Evolutionary conservation across 2,797 vertebrate genomes (phyloP), one percentile per base, ranked within the genome.

Genomic region (Antrozous pallidus): DNA sequence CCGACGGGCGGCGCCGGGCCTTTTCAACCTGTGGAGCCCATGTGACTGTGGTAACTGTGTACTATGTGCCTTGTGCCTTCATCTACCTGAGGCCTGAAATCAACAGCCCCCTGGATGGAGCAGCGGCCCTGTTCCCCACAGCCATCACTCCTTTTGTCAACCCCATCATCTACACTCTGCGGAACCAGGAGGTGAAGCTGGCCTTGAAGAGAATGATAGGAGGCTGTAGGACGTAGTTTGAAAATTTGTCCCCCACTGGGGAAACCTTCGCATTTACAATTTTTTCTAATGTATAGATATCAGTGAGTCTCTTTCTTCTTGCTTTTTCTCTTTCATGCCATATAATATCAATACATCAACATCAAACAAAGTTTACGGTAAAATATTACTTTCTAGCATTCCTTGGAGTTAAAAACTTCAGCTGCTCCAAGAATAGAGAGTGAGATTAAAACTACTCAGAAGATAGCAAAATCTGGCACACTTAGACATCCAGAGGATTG

Each of bases 1-100:
- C 88, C 12, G 95, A 95, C 12, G 96, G 95, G 16, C 42, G 85
- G 10, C 73, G 13, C 31, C 79, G 87, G 54, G 94, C 95, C 36
- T 95, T 97, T 70, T 96, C 97, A 28, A 98, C 96, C 58, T 98
- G 97, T 42, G 94, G 96, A 71, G 96, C 97, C 38, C 97, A 98
- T 2, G 49, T 97, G 22, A 97, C 94, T 0, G 54, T 97, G 36
- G 97, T 98, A 54, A 96, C 96, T 0, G 54, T 97, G 49, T 93
- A 97, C 85, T 98, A 96, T 8, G 79, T 97, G 12, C 95, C 97
- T 65, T 97, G 96, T 69, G 90, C 96, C 45, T 94, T 98, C 75
- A 94, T 97, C 75, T 97, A 97, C 79, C 79, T 97, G 40, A 88
- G 87, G 33, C 97, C 97, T 54, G 96, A 96, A 71, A 87, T 88